These are phyloP conservation scores for Podiceps cristatus DNA, from an alignment of 2,113 vertebrate species.

Conservation along the genomic window DNA sequence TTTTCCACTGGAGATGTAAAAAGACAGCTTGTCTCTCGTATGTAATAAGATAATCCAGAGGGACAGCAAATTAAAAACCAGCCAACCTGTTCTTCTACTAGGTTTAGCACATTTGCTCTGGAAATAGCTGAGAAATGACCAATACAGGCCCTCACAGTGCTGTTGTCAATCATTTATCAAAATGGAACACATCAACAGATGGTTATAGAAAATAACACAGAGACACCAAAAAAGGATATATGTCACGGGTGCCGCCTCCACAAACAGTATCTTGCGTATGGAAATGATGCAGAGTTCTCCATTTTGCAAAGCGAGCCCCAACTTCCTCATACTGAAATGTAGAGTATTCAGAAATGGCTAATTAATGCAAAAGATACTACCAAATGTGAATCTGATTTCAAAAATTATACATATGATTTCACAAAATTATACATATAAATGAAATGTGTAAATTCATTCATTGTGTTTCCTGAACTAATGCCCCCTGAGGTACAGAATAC, in stretches of 20 bases:
- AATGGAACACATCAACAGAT: neutral
- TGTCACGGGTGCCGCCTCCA: accelerated
- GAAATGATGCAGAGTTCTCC: neutral
- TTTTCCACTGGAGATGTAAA: neutral
- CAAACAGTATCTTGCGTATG: accelerated
- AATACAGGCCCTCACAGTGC: neutral
- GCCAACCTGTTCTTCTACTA: neutral
- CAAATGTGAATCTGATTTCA: neutral
- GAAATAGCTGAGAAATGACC: neutral
- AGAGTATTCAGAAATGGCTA: neutral
- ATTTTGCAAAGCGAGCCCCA: neutral
- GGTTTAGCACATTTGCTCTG: neutral
- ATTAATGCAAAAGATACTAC: neutral
- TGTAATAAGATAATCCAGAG: neutral
- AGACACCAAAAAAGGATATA: neutral
- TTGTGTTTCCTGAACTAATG: neutral
- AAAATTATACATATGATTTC: neutral
- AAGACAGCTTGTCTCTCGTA: neutral
- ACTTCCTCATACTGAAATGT: accelerated
- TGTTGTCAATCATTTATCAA: neutral
- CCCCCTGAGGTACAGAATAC: accelerated
- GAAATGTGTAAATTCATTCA: neutral
- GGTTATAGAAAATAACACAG: neutral
- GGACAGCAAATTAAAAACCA: neutral
- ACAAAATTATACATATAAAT: neutral